A percentile compares a stretch with the other conserved stretches of the same genome.
Evolutionary conservation across 2,888 invertebrate species (phyloP).

Genomic region (Selenia dentaria): DNA sequence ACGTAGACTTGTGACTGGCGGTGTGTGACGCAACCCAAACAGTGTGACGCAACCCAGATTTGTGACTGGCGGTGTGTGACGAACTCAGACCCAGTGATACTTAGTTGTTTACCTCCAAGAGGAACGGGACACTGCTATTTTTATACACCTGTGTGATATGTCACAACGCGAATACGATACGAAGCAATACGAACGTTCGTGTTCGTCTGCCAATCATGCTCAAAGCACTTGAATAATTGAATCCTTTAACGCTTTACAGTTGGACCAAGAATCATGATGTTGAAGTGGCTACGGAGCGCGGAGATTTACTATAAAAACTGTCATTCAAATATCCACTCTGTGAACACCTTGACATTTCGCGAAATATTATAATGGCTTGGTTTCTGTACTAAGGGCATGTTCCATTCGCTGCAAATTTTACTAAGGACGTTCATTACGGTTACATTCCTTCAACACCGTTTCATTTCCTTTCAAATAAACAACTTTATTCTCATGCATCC

Average conservation of each 20-base stretch:
- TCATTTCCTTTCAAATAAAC: too few species aligned
- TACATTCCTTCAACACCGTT: too few species aligned
- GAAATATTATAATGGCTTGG: constrained; percentile 1
- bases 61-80: constrained; percentile 12
- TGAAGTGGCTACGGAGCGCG: neutral
- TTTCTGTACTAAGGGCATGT: too few species aligned
- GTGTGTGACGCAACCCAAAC: constrained; percentile 13
- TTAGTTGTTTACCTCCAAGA: constrained; percentile 1
- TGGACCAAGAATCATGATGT: constrained; percentile 4
- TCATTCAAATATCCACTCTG: neutral
- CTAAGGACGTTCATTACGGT: too few species aligned
- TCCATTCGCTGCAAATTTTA: too few species aligned
- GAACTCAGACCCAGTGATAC: constrained; percentile 4
- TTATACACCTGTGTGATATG: neutral
- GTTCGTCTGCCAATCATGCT: neutral
- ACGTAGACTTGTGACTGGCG: too few species aligned
- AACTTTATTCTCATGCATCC: too few species aligned
- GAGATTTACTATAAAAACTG: neutral
- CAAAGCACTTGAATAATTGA: constrained; percentile 1
- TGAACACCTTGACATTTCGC: constrained; percentile 4
- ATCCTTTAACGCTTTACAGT: constrained; percentile 12
- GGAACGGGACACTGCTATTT: neutral
- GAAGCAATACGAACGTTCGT: neutral
- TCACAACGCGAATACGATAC: neutral
- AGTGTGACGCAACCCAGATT: constrained; percentile 14